Base-by-base conservation (phyloP, 1,140 invertebrate genomes). In the Neoseiulus cucumeris region DNA sequence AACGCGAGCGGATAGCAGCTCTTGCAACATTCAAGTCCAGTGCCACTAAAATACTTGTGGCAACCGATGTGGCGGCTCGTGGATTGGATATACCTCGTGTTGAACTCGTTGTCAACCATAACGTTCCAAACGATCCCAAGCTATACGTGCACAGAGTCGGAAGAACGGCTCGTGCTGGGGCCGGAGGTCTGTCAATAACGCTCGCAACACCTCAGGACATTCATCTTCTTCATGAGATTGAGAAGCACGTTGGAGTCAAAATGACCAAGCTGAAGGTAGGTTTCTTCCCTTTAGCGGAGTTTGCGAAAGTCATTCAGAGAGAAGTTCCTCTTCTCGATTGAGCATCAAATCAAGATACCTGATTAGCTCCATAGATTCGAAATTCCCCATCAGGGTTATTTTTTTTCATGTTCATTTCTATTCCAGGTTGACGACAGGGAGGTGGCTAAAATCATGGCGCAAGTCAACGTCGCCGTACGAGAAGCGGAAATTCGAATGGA, bases 81-180 rank as follows among this genome's bases (percentile, higher is more conserved):
- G 93, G 93, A 70, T 72, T 81, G 18, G 80, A 82, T 70, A 78
- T 82, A 66, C 78, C 79, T 14, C 65, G 59, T 22, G 67, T 72
- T 18, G 69, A 70, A 47, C 78, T 97, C 66, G 88, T 99, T 0
- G 83, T 99, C 0, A 98, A 99, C 78, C 89, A 95, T 74, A 86
- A 85, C 70, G 82, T 97, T 69, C 94, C 93, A 0, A 84, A 84
- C 66, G 81, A 86, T 68, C 83, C 88, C 0, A 93, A 91, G 73
- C 89, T 93, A 72, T 98, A 98, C 76, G 85, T 98, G 71, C 95
- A 99, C 77, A 82, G 95, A 71, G 93, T 98, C 18, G 95, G 95
- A 42, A 80, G 95, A 72, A 97, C 94, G 59, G 95, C 94, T 5
- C 81, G 95, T 72, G 91, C 91, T 20, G 92, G 91, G 0, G 79